These are phyloP conservation scores for Polyergus mexicanus DNA, from an alignment of 1,140 invertebrate species.

Conservation along the genomic window DNA sequence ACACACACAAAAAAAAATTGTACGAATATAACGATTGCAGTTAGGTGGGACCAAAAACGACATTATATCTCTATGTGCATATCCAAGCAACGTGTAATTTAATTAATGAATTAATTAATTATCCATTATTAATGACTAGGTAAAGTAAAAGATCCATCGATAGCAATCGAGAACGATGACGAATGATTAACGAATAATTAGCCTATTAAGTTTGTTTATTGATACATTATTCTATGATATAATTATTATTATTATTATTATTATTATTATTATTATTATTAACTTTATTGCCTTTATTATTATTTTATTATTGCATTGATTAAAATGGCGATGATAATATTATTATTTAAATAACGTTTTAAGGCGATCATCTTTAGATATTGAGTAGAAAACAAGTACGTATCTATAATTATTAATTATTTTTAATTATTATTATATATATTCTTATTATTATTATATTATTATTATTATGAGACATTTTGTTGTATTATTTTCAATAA, in stretches of 20 bases:
- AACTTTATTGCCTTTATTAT: slow-evolving; percentile 83
- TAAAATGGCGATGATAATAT: slow-evolving; percentile 78
- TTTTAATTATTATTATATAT: slow-evolving; percentile 84
- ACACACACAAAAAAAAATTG: slow-evolving; percentile 76
- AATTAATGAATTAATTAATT: slow-evolving; percentile 86
- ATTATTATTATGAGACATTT: slow-evolving; percentile 86
- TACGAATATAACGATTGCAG: slow-evolving; percentile 87
- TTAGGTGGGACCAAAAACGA: slow-evolving; percentile 87
- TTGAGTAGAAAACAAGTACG: slow-evolving; percentile 84
- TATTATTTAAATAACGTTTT: slow-evolving; percentile 86
- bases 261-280: slow-evolving; percentile 84
- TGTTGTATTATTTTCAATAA: slow-evolving; percentile 88
- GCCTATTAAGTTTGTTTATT: slow-evolving; percentile 86
- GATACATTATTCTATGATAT: slow-evolving; percentile 85
- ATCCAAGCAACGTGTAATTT: slow-evolving; percentile 87
- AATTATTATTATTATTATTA: slow-evolving; percentile 82
- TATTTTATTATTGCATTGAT: slow-evolving; percentile 76
- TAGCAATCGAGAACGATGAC: slow-evolving; percentile 83
- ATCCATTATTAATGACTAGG: slow-evolving; percentile 84
- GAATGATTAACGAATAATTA: slow-evolving; percentile 83
- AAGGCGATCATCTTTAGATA: slow-evolving; percentile 85
- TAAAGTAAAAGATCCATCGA: slow-evolving; percentile 80
- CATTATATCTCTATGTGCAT: slow-evolving; percentile 87
- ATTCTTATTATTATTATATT: slow-evolving; percentile 78
- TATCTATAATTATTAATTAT: slow-evolving; percentile 86